Evolutionary conservation across 2,797 vertebrate species (phyloP), one percentile per base, ranked within the genome.

Genomic region (Tiaroga cobitis): DNA sequence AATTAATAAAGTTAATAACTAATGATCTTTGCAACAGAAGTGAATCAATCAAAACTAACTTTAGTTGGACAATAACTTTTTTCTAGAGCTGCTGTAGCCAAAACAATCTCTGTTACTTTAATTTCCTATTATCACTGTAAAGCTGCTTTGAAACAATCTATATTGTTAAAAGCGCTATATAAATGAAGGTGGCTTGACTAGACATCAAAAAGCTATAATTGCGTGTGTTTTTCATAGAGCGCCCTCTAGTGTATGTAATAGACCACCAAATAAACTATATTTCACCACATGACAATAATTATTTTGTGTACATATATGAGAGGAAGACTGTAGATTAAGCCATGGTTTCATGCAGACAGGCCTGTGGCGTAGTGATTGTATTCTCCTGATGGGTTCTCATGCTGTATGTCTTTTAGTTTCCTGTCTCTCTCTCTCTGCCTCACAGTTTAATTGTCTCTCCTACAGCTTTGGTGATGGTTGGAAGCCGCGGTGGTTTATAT

Each of bases 341-440:
- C 0, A 54, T 78, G 76, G 49, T 59, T 68, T 83, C 73, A 76
- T 4, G 24, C 82, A 76, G 73, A 83, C 43, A 68, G 37, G 67
- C 83, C 51, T 70, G 67, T 78, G 67, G 75, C 10, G 59, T 61
- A 68, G 63, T 84, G 83, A 85, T 72, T 79, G 75, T 79, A 51
- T 80, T 61, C 76, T 80, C 76, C 75, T 67, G 59, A 83, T 77
- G 82, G 73, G 82, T 83, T 83, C 80, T 81, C 34, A 5, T 26
- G 51, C 80, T 81, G 65, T 81, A 59, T 61, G 54, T 82, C 73
- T 75, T 32, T 77, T 83, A 68, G 73, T 43, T 83, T 83, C 82
- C 83, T 84, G 63, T 84, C 59, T 68, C 49, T 69, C 46, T 56
- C 16, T 2, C 29, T n/a, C 46, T 56, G 43, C 67, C 56, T 67